Percentiles rank a stretch among this genome's conserved stretches.
These are phyloP conservation scores for Rhamnusium bicolor DNA, from an alignment of 2,888 invertebrate genomes.

Conservation along the genomic window DNA sequence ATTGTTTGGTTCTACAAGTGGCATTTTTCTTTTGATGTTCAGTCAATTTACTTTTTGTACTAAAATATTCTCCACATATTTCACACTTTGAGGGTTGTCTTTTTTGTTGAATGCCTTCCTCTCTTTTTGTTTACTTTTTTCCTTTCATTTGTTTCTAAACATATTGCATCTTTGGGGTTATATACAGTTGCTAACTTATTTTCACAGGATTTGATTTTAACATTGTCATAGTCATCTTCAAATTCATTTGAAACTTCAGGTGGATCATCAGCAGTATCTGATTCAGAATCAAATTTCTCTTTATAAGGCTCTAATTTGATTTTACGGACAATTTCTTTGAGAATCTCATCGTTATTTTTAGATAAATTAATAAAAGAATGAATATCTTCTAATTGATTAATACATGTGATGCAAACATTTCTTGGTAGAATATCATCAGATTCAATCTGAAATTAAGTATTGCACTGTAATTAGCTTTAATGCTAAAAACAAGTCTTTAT, in stretches of 20 bases:
- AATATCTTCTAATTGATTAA: slow-evolving; percentile 36
- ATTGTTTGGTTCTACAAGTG: slow-evolving; percentile 30
- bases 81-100: slow-evolving; percentile 19
- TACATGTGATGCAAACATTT: slow-evolving; percentile 41
- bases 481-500: too few relatives aligned
- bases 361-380: slow-evolving; percentile 36
- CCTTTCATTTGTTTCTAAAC: background rate
- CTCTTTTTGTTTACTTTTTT: background rate
- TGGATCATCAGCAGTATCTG: background rate
- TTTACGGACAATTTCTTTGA: slow-evolving; percentile 30
- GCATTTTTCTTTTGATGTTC: slow-evolving; percentile 31
- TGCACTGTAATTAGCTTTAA: background rate
- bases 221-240: slow-evolving; percentile 15
- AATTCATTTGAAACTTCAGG: background rate
- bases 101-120: slow-evolving; percentile 8
- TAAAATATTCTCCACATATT: slow-evolving; percentile 16
- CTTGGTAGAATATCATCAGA: slow-evolving; percentile 42
- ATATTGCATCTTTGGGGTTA: background rate
- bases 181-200: background rate
- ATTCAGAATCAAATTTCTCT: background rate
- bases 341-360: slow-evolving; percentile 40
- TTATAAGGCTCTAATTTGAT: background rate
- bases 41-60: slow-evolving; percentile 15
- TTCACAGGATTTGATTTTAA: background rate
- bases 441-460: slow-evolving; percentile 39